Base-by-base conservation (phyloP, 2,113 vertebrate genomes). In the Patagioenas fasciata region DNA sequence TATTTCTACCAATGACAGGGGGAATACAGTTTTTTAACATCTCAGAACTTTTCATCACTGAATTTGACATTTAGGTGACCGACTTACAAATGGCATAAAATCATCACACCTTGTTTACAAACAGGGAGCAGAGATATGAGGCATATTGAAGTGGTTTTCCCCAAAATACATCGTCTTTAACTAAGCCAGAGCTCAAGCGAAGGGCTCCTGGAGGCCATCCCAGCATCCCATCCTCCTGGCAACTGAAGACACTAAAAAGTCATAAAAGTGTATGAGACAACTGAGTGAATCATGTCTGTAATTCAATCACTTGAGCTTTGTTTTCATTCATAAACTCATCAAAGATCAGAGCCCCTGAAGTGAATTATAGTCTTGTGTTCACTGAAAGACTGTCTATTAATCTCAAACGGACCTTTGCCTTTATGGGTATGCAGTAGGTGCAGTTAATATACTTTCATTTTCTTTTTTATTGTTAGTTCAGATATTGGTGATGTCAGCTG, bases 281-380 rank as follows among this genome's bases (percentile, higher is more conserved):
- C 62, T 47, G 70, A 87, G 87, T 85, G 81, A 94, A 95, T 91
- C 80, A 82, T 62, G 87, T 50, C 38, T 0, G 2, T 88, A 93
- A 88, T 91, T 95, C 62, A 77, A 80, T 89, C 81, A 83, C 40
- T 91, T 85, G 56, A 83, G 32, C 74, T 95, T 94, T 94, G 89
- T 89, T 96, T 96, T 94, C 85, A 88, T 94, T 85, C 93, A 93
- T 90, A 96, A 96, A 95, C 79, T 95, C 82, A 89, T 88, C 71
- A 93, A 64, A 95, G 82, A 90, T 88, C 71, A 88, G 85, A 92
- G 62, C 32, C 74, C 66, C 70, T 92, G 70, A 92, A 67, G 62
- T 92, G 93, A 93, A 65, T 88, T 90, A 93, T 81, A 75, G 85
- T 69, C 44, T 66, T 0, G 0, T 60, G 74, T 74, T 69, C 57